These are phyloP conservation scores for Diceros bicornis DNA, from an alignment of 2,797 vertebrate genomes.

Conservation along the genomic window DNA sequence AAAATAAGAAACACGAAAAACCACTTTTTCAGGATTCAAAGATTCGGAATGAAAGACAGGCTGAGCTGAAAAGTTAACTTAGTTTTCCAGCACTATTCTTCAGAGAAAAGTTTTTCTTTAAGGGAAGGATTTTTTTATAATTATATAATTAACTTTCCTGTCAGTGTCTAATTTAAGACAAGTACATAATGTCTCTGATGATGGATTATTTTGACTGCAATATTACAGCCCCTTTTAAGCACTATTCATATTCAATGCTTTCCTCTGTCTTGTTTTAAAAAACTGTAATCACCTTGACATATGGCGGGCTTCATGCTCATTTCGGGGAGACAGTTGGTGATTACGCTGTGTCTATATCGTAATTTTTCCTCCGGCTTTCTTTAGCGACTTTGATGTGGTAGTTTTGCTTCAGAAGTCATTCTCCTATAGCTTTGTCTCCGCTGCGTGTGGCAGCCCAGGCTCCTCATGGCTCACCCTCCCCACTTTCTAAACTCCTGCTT, in stretches of 20 bases:
- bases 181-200: not conserved
- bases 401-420: not conserved
- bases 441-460: not conserved
- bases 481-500: too few species aligned
- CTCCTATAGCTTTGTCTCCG: not conserved
- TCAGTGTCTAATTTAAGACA: conserved; percentile 17
- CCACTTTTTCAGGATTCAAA: not conserved
- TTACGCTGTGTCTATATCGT: not conserved
- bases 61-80: not conserved
- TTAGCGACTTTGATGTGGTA: not conserved
- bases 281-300: not conserved
- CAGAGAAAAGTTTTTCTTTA: not conserved
- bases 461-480: not conserved
- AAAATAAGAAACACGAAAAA: not conserved
- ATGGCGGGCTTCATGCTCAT: not conserved
- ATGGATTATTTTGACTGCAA: not conserved
- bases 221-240: not conserved
- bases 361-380: not conserved
- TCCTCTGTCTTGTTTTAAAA: not conserved
- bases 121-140: not conserved
- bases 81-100: not conserved
- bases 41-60: not conserved
- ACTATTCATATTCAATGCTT: not conserved
- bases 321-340: not conserved
- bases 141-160: not conserved